Conservation (phyloP, 2,113 vertebrate species). For the Brachirus orientalis region DNA sequence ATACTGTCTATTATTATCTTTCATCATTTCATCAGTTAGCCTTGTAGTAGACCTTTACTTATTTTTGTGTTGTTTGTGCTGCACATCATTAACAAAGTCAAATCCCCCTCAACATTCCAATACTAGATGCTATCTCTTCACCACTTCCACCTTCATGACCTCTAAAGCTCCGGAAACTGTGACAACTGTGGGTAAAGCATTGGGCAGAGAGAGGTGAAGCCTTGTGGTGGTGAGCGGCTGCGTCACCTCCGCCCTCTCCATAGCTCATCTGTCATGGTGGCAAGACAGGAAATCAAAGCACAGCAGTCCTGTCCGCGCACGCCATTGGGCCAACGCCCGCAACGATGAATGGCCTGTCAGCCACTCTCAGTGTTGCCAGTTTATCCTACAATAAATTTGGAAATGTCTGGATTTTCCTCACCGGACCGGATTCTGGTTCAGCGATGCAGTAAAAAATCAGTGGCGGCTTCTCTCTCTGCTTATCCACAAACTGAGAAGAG, state of each 20-base stretch:
- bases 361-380: constrained; percentile 66
- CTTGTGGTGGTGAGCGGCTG: constrained; percentile 63
- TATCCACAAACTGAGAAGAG: constrained; percentile 33
- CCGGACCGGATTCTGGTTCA: constrained; percentile 53
- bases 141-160: not conserved
- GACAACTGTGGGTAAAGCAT: constrained; percentile 36
- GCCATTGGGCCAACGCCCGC: constrained; percentile 63
- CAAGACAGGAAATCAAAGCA: constrained; percentile 83
- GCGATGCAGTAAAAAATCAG: constrained; percentile 43
- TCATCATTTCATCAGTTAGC: not conserved
- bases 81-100: constrained; percentile 6
- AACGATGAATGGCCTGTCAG: constrained; percentile 80
- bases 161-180: not conserved
- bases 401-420: constrained; percentile 76
- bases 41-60: not conserved
- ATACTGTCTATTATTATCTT: not conserved
- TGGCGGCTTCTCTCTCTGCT: constrained; percentile 43
- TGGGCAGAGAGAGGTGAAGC: constrained; percentile 60
- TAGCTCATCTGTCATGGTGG: constrained; percentile 76
- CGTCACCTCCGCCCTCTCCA: constrained; percentile 65
- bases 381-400: constrained; percentile 83
- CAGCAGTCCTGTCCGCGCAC: constrained; percentile 68
- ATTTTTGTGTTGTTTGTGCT: not conserved
- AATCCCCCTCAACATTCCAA: constrained; percentile 18
- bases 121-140: not conserved